These are phyloP conservation scores for Struthio camelus DNA, from an alignment of 2,113 vertebrate genomes.

Conservation along the genomic window DNA sequence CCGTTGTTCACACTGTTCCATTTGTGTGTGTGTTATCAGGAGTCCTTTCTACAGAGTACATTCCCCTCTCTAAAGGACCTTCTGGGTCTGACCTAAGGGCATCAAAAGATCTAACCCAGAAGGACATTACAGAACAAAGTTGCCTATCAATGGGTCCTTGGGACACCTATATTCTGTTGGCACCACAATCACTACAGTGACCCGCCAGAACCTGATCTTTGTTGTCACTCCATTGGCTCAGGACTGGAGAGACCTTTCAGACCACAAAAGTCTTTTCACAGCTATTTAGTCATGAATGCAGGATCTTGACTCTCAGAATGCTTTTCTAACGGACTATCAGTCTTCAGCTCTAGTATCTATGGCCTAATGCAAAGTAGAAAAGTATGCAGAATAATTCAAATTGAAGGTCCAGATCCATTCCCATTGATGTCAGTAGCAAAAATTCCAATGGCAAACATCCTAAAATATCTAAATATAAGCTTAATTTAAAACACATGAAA, in stretches of 20 bases:
- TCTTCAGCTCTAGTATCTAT: not conserved
- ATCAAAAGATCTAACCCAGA: not conserved
- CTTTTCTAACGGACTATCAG: not conserved
- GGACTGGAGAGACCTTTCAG: not conserved
- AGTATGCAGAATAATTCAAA: conserved; percentile 1
- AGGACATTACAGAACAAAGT: not conserved
- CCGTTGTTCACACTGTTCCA: not conserved
- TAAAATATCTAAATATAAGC: conserved; percentile 18
- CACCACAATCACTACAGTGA: not conserved
- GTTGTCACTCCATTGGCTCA: not conserved
- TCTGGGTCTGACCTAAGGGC: not conserved
- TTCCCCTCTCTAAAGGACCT: not conserved
- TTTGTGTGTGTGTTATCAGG: rapidly evolving
- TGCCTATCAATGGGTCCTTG: not conserved
- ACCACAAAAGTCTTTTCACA: not conserved
- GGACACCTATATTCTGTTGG: not conserved
- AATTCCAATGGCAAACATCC: conserved; percentile 31
- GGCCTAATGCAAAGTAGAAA: not conserved
- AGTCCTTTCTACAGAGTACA: not conserved
- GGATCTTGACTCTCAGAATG: not conserved
- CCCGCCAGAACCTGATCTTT: not conserved
- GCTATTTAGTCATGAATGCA: not conserved
- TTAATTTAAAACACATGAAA: conserved; percentile 35
- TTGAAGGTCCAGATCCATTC: not conserved
- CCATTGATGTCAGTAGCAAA: conserved; percentile 49